phyloP scores from a whole-genome alignment of 2,888 invertebrate species.

The Amphimallon solstitiale region DNA sequence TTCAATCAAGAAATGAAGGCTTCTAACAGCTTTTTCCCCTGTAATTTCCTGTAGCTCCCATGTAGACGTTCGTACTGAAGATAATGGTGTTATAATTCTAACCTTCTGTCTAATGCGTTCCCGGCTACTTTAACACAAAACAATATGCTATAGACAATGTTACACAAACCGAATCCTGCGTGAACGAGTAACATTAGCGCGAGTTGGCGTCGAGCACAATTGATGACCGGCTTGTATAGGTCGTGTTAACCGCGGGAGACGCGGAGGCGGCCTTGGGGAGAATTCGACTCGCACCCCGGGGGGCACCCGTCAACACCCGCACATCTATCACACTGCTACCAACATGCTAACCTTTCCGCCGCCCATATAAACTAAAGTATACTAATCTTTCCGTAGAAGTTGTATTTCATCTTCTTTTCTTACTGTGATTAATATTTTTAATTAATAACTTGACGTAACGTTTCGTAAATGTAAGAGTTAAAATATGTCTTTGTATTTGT shows the following conservation, averaged over 20 bases:
- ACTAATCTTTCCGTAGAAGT: no score
- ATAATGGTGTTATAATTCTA: neutral
- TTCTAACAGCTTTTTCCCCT: no score
- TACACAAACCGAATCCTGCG: conserved; percentile 24
- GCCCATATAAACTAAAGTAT: neutral
- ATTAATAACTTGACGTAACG: no score
- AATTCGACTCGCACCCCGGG: conserved; percentile 49
- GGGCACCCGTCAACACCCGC: conserved; percentile 54
- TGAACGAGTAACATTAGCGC: conserved; percentile 29
- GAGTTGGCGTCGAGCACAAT: conserved; percentile 34
- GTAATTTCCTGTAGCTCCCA: no score
- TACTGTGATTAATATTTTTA: no score
- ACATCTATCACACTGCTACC: conserved; percentile 48
- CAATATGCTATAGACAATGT: conserved; percentile 20
- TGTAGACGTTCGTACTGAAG: no score
- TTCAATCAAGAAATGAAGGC: no score
- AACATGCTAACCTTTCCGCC: conserved; percentile 1
- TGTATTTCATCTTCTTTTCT: no score
- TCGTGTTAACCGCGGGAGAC: conserved; percentile 50
- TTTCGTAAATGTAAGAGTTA: no score
- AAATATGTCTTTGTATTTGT: no score
- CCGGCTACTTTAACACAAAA: conserved; percentile 10
- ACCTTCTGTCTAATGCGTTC: conserved; percentile 13
- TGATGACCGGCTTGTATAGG: conserved; percentile 49
- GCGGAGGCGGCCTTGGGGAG: conserved; percentile 48